Evolutionary conservation across 2,888 invertebrate genomes (phyloP).

Genomic region (Falcaria lacertinaria): DNA sequence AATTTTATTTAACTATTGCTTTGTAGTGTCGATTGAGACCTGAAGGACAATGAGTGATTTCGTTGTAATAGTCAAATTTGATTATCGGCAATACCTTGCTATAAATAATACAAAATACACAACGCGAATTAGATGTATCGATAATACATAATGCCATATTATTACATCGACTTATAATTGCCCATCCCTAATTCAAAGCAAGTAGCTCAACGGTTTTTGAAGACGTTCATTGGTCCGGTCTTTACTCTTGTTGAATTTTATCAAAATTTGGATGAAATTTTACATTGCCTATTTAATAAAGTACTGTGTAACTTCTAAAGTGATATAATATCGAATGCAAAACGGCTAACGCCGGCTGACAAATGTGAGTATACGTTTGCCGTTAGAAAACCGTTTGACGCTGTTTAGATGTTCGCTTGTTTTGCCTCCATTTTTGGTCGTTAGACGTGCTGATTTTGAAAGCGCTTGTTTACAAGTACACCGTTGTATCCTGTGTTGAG

Average conservation of each 20-base stretch:
- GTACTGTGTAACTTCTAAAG: conserved; percentile 39
- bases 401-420: conserved; percentile 67
- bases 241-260: conserved; percentile 55
- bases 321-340: conserved; percentile 35
- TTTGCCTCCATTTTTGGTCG: conserved; percentile 75
- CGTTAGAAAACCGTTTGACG: conserved; percentile 45
- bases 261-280: conserved; percentile 47
- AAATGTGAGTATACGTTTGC: conserved; percentile 50
- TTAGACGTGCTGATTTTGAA: conserved; percentile 49
- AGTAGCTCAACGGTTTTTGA: conserved; percentile 69
- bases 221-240: conserved; percentile 62
- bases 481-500: conserved; percentile 13
- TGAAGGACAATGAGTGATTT: too few species aligned
- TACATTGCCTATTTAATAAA: conserved; percentile 34
- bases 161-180: too few species aligned
- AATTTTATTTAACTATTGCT: too few species aligned
- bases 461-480: conserved; percentile 45
- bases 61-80: too few species aligned
- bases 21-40: too few species aligned
- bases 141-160: too few species aligned
- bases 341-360: conserved; percentile 58
- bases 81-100: too few species aligned
- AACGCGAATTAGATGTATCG: too few species aligned
- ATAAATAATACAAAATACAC: too few species aligned
- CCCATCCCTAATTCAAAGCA: too few species aligned